These are phyloP conservation scores for Yoshiicerus persimilis DNA, from an alignment of 1,140 invertebrate species.

Conservation along the genomic window DNA sequence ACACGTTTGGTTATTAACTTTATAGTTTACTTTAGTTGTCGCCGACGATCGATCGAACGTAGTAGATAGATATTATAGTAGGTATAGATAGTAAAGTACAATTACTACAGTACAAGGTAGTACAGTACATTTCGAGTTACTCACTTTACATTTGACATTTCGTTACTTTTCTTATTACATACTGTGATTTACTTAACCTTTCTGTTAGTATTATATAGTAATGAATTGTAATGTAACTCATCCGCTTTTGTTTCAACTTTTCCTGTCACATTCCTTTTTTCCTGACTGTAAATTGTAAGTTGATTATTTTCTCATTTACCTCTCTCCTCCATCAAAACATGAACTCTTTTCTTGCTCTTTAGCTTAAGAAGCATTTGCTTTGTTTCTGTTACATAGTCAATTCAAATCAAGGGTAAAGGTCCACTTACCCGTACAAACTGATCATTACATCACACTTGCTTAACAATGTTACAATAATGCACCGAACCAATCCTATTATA, in stretches of 20 bases:
- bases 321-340: background rate
- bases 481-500: background rate
- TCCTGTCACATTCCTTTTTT: background rate
- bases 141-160: slow-evolving; percentile 15
- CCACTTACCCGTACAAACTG: too few species aligned
- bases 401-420: background rate
- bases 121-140: slow-evolving; percentile 9
- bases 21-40: slow-evolving; percentile 21
- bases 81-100: slow-evolving; percentile 22
- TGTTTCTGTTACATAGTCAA: background rate
- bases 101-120: slow-evolving; percentile 20
- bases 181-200: background rate
- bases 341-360: background rate
- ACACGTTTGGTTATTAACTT: slow-evolving; percentile 30
- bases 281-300: slow-evolving; percentile 16
- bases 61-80: slow-evolving; percentile 14
- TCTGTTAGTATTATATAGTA: background rate
- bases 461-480: background rate
- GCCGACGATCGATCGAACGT: slow-evolving; percentile 24
- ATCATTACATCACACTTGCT: background rate
- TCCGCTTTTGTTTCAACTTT: background rate
- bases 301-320: background rate
- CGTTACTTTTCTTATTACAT: background rate
- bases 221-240: background rate
- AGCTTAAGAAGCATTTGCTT: background rate